These are phyloP conservation scores for Virgularia gustaviana DNA, from an alignment of 92 coral and sea anemone species.

Conservation along the genomic window DNA sequence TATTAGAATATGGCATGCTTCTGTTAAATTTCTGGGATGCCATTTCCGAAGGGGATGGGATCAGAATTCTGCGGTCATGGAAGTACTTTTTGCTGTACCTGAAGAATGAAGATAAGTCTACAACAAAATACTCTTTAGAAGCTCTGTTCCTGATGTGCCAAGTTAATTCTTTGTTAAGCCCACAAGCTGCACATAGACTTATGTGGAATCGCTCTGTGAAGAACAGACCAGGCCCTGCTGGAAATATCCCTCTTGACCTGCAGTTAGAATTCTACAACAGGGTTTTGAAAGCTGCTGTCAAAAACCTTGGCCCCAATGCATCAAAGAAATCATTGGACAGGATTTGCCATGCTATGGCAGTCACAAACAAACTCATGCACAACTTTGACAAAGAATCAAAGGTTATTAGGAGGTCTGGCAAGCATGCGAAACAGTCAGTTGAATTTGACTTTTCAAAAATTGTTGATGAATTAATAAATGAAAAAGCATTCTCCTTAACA, in stretches of 20 bases:
- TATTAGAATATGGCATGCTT: conserved; percentile 63
- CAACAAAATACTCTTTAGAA: conserved; percentile 39
- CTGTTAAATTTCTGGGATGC: conserved; percentile 48
- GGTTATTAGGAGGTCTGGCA: conserved; percentile 44
- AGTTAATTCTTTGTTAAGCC: conserved; percentile 33
- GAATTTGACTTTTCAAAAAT: conserved; percentile 48
- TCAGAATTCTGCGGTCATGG: conserved; percentile 3
- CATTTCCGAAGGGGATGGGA: conserved; percentile 44
- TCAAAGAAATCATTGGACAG: conserved; percentile 16
- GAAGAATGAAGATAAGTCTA: background rate
- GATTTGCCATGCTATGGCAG: conserved; percentile 19
- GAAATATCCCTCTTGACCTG: conserved; percentile 52
- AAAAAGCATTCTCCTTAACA: conserved; percentile 60
- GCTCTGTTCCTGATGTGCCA: conserved; percentile 37
- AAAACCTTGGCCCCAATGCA: conserved; percentile 12
- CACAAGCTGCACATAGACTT: conserved; percentile 49
- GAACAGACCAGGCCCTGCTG: conserved; percentile 60
- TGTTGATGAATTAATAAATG: conserved; percentile 56
- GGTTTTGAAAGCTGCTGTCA: conserved; percentile 6
- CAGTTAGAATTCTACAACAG: conserved; percentile 8
- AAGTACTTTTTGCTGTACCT: conserved; percentile 12
- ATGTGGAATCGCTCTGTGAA: conserved; percentile 64
- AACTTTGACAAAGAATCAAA: conserved; percentile 8
- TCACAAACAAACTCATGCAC: conserved; percentile 4
- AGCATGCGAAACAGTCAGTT: conserved; percentile 40